These are phyloP conservation scores for Triplophysa yarkandensis DNA, from an alignment of 2,797 vertebrate species.

Conservation along the genomic window DNA sequence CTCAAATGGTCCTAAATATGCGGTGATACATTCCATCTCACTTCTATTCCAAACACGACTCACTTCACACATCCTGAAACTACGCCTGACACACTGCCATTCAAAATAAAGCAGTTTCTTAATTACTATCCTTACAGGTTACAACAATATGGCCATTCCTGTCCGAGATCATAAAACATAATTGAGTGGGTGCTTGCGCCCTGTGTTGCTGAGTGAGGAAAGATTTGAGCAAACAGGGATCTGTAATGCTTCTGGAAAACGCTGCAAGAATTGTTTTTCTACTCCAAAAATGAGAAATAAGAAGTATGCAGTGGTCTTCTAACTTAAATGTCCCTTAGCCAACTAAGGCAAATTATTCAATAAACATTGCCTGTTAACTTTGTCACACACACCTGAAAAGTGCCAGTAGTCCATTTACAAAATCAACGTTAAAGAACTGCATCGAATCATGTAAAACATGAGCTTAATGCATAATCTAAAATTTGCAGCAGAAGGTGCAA, in stretches of 20 bases:
- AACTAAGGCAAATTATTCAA: neutral
- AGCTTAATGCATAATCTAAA: neutral
- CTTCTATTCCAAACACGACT: slow-evolving; percentile 44
- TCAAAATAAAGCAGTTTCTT: slow-evolving; percentile 49
- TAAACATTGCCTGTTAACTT: neutral
- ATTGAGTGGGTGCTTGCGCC: slow-evolving; percentile 14
- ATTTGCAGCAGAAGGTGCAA: neutral
- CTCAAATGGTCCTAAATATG: slow-evolving; percentile 56
- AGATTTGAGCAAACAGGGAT: neutral
- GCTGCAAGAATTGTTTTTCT: neutral
- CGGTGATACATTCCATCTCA: slow-evolving; percentile 44
- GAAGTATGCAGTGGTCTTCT: neutral
- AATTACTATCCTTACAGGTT: slow-evolving; percentile 44
- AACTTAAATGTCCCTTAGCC: neutral
- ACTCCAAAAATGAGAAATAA: neutral
- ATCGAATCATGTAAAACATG: neutral
- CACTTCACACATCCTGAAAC: slow-evolving; percentile 33
- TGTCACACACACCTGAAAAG: neutral
- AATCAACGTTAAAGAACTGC: neutral
- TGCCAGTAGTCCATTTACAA: neutral
- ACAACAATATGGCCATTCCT: slow-evolving; percentile 44
- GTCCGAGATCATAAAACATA: slow-evolving; percentile 40
- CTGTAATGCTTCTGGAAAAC: neutral
- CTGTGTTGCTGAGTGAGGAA: neutral
- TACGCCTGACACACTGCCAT: slow-evolving; percentile 41